Percentiles rank a stretch among this genome's conserved stretches.
These are phyloP conservation scores for Barypeithes pellucidus DNA, from an alignment of 2,888 invertebrate genomes.

Conservation along the genomic window DNA sequence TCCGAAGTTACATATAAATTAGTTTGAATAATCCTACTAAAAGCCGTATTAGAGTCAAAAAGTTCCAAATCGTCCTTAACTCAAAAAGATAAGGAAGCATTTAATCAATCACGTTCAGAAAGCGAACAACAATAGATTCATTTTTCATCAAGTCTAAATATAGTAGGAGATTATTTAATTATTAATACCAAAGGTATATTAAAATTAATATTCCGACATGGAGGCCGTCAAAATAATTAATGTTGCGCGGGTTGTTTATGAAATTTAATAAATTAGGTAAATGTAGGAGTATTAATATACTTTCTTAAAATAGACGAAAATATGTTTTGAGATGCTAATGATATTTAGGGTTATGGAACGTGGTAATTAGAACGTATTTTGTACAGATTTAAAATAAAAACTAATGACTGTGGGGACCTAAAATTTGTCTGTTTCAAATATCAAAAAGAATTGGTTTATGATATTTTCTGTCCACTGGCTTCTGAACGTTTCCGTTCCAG, in stretches of 20 bases:
- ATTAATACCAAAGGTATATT: slow-evolving; percentile 29
- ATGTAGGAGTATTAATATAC: slow-evolving; percentile 50
- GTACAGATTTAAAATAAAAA: slow-evolving; percentile 12
- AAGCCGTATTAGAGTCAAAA: too few relatives aligned
- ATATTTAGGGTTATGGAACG: slow-evolving; percentile 41
- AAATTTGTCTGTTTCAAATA: too few relatives aligned
- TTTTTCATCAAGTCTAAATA: slow-evolving; percentile 11
- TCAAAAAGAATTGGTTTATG: too few relatives aligned
- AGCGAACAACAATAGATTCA: background rate
- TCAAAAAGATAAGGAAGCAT: background rate
- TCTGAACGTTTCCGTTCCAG: too few relatives aligned
- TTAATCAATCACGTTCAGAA: background rate
- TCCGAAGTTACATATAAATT: too few relatives aligned
- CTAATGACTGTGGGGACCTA: too few relatives aligned
- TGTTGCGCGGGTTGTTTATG: slow-evolving; percentile 54
- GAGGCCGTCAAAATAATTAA: slow-evolving; percentile 50
- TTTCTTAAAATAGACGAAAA: slow-evolving; percentile 46
- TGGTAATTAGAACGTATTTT: slow-evolving; percentile 38
- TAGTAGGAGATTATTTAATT: slow-evolving; percentile 12
- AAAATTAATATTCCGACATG: slow-evolving; percentile 51
- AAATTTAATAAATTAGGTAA: slow-evolving; percentile 55
- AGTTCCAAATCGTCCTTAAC: too few relatives aligned
- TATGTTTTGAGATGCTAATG: slow-evolving; percentile 39
- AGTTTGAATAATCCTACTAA: too few relatives aligned
- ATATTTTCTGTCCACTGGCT: too few relatives aligned